Evolutionary conservation across 2,888 invertebrate genomes (phyloP).

Genomic region (Morinoia aosen): DNA sequence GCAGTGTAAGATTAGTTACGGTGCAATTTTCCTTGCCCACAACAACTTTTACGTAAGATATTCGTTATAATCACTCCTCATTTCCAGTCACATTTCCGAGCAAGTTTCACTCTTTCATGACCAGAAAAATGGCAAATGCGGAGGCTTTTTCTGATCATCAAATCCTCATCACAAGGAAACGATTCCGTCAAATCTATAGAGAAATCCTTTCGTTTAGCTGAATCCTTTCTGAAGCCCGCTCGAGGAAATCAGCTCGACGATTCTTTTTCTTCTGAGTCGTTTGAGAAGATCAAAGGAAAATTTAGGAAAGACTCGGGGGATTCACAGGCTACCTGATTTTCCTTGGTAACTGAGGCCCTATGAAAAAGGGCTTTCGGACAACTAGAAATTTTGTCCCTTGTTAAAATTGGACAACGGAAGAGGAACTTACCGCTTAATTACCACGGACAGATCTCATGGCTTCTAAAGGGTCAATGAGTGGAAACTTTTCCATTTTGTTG

Average conservation of each 20-base stretch:
- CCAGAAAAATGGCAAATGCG: not conserved
- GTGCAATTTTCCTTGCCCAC: not conserved
- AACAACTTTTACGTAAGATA: not conserved
- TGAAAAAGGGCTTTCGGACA: not conserved
- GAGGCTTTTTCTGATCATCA: not conserved
- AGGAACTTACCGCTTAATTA: not conserved
- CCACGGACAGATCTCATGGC: not conserved
- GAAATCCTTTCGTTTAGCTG: not conserved
- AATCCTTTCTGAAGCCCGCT: not conserved
- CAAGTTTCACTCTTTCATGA: not conserved
- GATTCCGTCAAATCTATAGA: conserved; percentile 1
- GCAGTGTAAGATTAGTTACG: not conserved
- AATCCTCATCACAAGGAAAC: conserved; percentile 10
- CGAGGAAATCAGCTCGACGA: not conserved
- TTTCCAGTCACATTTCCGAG: not conserved
- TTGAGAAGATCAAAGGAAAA: conserved; percentile 17
- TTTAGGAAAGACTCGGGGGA: not conserved
- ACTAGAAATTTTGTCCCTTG: not conserved
- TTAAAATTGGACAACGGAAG: not conserved
- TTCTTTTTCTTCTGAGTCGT: conserved; percentile 9
- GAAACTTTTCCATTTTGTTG: not conserved
- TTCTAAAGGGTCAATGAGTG: not conserved
- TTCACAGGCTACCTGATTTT: not conserved
- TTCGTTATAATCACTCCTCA: not conserved
- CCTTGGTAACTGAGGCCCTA: not conserved